Conservation (phyloP, 2,888 invertebrate genomes). For the Drosophila sordidula region DNA sequence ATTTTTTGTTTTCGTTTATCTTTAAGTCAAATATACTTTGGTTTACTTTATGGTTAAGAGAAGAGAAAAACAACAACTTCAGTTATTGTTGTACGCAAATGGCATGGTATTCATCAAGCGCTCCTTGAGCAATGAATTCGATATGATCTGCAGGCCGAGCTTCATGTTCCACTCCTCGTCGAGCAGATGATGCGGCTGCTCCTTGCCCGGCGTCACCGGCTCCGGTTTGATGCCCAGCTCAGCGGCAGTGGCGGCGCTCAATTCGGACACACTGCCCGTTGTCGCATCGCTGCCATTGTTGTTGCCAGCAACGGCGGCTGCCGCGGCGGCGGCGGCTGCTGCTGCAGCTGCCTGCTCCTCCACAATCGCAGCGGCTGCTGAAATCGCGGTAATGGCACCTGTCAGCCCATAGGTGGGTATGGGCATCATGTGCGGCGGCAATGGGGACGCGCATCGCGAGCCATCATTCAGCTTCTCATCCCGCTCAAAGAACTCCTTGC, state of each 20-base stretch:
- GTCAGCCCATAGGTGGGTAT: conserved; percentile 82
- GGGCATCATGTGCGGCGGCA: conserved; percentile 73
- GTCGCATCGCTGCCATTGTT: conserved; percentile 47
- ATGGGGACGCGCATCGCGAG: conserved; percentile 65
- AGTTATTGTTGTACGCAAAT: conserved; percentile 85
- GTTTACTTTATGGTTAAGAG: conserved; percentile 27
- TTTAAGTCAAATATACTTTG: conserved; percentile 45
- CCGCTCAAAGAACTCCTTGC: conserved; percentile 73
- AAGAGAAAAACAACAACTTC: conserved; percentile 34
- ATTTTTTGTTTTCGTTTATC: not conserved
- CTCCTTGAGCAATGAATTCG: conserved; percentile 84
- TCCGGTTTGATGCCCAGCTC: conserved; percentile 70
- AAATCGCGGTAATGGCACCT: conserved; percentile 83
- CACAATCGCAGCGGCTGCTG: conserved; percentile 80
- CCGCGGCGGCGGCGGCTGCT: conserved; percentile 60
- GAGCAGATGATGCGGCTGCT: conserved; percentile 65
- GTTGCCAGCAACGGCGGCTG: conserved; percentile 32
- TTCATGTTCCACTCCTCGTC: conserved; percentile 85
- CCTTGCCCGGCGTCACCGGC: conserved; percentile 70
- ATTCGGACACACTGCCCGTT: conserved; percentile 19
- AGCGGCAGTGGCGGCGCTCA: conserved; percentile 22
- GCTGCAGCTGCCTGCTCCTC: conserved; percentile 79
- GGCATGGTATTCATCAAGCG: conserved; percentile 84
- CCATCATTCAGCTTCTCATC: conserved; percentile 59
- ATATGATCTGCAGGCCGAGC: conserved; percentile 84